These are phyloP conservation scores for Zophobas atratus DNA, from an alignment of 1,140 invertebrate species.

Conservation along the genomic window DNA sequence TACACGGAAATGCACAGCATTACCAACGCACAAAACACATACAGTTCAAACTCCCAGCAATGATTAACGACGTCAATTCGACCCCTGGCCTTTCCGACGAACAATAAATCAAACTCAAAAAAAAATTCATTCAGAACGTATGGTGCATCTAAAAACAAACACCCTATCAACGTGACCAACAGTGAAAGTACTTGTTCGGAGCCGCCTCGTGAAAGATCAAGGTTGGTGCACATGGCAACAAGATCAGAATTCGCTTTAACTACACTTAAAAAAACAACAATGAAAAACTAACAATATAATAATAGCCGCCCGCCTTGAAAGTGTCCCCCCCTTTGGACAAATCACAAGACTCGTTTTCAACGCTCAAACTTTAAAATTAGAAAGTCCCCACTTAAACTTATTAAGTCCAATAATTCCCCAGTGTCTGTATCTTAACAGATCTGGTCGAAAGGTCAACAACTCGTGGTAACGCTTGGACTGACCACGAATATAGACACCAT, in stretches of 20 bases:
- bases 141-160: background rate
- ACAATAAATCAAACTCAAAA: no score
- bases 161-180: conserved; percentile 25
- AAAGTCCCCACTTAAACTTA: background rate
- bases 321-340: background rate
- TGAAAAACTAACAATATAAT: background rate
- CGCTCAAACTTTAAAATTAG: conserved; percentile 9
- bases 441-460: conserved; percentile 14
- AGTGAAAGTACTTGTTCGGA: conserved; percentile 28
- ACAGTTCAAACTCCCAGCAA: no score
- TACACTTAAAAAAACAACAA: conserved; percentile 8
- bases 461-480: background rate
- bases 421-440: background rate
- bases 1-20: no score
- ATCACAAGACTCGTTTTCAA: background rate
- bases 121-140: no score
- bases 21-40: no score
- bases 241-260: background rate
- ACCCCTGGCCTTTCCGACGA: no score
- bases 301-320: conserved; percentile 14
- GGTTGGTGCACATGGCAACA: conserved; percentile 22
- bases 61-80: no score
- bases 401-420: background rate
- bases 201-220: conserved; percentile 16
- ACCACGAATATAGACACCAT: conserved; percentile 1